Evolutionary conservation across 2,888 invertebrate species (phyloP).

Genomic region (Volucella bombylans): DNA sequence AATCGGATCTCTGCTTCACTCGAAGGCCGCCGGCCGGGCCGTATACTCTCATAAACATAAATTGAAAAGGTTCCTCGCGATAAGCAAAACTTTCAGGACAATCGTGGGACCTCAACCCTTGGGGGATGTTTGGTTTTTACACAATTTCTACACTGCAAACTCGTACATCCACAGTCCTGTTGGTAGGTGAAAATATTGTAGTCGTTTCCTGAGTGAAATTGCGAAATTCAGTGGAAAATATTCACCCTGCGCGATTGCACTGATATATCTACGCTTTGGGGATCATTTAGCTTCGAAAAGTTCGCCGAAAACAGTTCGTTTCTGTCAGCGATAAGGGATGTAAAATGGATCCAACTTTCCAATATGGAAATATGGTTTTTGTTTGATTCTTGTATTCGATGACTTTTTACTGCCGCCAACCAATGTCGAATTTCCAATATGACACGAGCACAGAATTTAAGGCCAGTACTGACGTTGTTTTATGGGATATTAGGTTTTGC

Average conservation of each 20-base stretch:
- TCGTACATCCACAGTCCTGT: background rate
- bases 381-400: conserved; percentile 5
- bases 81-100: conserved; percentile 71
- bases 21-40: conserved; percentile 38
- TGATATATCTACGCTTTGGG: conserved; percentile 71
- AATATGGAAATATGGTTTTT: conserved; percentile 57
- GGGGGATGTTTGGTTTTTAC: conserved; percentile 37
- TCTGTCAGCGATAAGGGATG: conserved; percentile 65
- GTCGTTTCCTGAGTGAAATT: conserved; percentile 44
- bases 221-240: conserved; percentile 73
- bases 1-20: conserved; percentile 67
- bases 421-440: too few relatives aligned
- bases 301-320: conserved; percentile 60
- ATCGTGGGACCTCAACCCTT: conserved; percentile 58
- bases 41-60: conserved; percentile 71
- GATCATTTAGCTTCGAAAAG: conserved; percentile 66
- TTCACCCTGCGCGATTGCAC: conserved; percentile 68
- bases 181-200: conserved; percentile 14
- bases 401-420: too few relatives aligned
- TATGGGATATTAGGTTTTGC: too few relatives aligned
- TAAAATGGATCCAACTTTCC: conserved; percentile 53
- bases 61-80: conserved; percentile 68
- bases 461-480: too few relatives aligned
- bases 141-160: background rate
- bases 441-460: too few relatives aligned